phyloP scores from a whole-genome alignment of 1,140 invertebrate species.

The Cataglyphis hispanica region DNA sequence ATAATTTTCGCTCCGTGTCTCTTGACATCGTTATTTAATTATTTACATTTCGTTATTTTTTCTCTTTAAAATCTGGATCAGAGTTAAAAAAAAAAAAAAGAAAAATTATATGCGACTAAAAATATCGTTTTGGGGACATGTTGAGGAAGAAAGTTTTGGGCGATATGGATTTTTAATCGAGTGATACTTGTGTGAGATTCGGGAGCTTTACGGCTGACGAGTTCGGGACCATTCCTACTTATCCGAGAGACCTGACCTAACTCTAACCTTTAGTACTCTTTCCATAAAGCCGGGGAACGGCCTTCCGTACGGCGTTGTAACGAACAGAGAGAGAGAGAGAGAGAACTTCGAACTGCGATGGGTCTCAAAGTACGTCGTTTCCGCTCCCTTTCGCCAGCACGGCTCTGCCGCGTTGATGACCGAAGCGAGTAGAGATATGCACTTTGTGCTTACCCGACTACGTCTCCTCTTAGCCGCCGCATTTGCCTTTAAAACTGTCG shows the following conservation, averaged over 20 bases:
- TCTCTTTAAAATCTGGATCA: background rate
- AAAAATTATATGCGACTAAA: background rate
- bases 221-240: background rate
- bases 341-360: constrained; percentile 50
- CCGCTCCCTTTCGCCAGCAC: constrained; percentile 16
- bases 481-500: constrained; percentile 68
- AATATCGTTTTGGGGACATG: no score
- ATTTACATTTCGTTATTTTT: background rate
- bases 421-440: constrained; percentile 45
- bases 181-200: background rate
- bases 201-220: constrained; percentile 39
- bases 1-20: constrained; percentile 8
- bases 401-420: constrained; percentile 51
- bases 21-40: background rate
- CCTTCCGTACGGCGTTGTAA: constrained; percentile 25
- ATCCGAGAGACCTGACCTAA: constrained; percentile 13
- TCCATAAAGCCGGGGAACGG: constrained; percentile 50
- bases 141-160: background rate
- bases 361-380: constrained; percentile 66
- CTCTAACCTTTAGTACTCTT: constrained; percentile 50
- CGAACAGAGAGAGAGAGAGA: background rate
- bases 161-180: constrained; percentile 50
- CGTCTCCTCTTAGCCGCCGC: constrained; percentile 60
- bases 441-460: constrained; percentile 61
- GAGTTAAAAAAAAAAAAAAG: background rate